Evolutionary conservation across 2,888 invertebrate genomes (phyloP).

Genomic region (Synergus laeviventris): DNA sequence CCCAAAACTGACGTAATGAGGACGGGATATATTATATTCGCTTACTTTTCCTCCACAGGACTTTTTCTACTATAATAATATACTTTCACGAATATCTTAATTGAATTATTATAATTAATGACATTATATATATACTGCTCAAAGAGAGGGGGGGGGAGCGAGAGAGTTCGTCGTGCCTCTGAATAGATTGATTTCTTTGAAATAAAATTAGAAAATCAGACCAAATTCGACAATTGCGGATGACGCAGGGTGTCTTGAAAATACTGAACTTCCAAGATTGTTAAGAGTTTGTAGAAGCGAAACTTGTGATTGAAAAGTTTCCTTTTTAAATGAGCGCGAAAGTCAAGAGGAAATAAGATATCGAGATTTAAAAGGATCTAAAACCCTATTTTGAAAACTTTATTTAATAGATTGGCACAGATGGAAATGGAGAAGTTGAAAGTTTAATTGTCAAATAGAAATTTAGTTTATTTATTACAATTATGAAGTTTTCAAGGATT

Average conservation of each 20-base stretch:
- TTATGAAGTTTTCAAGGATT: neutral
- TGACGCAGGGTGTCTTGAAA: slow-evolving; percentile 24
- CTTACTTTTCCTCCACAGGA: too few species aligned
- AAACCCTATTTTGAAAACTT: neutral
- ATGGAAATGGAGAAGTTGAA: neutral
- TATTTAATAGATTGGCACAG: neutral
- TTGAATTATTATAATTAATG: too few species aligned
- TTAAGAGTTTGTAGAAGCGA: slow-evolving; percentile 45
- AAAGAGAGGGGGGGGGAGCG: too few species aligned
- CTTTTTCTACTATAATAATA: too few species aligned
- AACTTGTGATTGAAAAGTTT: slow-evolving; percentile 35
- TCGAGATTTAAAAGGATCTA: slow-evolving; percentile 1
- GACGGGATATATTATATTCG: neutral
- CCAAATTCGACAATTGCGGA: neutral
- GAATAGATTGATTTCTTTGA: neutral
- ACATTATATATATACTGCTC: too few species aligned
- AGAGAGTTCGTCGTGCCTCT: too few species aligned
- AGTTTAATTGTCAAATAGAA: neutral
- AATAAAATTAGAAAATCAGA: slow-evolving; percentile 3
- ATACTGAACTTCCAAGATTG: slow-evolving; percentile 42
- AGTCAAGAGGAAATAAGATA: neutral
- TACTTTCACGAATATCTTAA: too few species aligned
- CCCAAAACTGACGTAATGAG: slow-evolving; percentile 30
- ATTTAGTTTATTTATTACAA: neutral
- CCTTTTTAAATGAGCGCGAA: neutral